Evolutionary conservation across 2,888 invertebrate genomes (phyloP).

Genomic region (Colletes collaris): DNA sequence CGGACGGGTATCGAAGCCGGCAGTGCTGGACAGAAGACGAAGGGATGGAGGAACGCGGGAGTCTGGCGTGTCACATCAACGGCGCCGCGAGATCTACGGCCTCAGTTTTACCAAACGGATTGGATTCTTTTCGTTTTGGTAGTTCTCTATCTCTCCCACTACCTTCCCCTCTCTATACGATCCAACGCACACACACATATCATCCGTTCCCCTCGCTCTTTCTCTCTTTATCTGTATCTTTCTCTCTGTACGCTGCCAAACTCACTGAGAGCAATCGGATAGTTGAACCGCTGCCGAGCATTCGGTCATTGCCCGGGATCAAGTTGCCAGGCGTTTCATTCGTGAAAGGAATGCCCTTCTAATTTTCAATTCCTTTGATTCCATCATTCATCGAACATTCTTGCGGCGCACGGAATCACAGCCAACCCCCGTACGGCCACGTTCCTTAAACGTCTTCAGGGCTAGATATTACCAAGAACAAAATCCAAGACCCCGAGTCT

Average conservation of each 20-base stretch:
- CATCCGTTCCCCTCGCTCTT: neutral
- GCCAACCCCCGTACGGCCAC: no score
- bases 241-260: conserved; percentile 41
- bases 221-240: conserved; percentile 6
- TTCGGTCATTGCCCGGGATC: conserved; percentile 41
- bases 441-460: no score
- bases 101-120: conserved; percentile 69
- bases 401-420: neutral
- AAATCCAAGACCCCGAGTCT: no score
- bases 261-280: conserved; percentile 29
- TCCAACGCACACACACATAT: neutral
- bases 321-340: conserved; percentile 47
- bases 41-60: conserved; percentile 61
- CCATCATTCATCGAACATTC: neutral
- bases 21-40: conserved; percentile 62
- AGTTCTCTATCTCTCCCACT: conserved; percentile 29
- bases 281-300: conserved; percentile 25
- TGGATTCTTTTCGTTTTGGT: conserved; percentile 75
- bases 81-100: conserved; percentile 80
- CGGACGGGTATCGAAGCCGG: conserved; percentile 76
- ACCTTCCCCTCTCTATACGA: neutral
- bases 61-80: conserved; percentile 77
- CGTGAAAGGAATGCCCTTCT: conserved; percentile 39
- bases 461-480: no score
- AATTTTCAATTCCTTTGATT: conserved; percentile 40